Percentiles rank a stretch among this genome's conserved stretches.
Conservation (phyloP, 2,797 vertebrate species). For the Tapirus indicus region DNA sequence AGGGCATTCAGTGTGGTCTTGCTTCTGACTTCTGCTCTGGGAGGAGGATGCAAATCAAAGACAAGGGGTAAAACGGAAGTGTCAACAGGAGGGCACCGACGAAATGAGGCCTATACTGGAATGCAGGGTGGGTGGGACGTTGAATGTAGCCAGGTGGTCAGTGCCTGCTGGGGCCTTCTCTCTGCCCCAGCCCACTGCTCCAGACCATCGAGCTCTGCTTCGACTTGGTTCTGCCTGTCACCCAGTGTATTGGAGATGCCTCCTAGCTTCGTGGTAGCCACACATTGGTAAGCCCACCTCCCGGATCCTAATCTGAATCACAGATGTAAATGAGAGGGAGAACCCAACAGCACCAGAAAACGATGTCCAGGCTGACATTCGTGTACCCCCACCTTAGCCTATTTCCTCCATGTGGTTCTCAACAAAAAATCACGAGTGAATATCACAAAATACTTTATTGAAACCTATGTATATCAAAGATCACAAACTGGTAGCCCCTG, state of each 20-base stretch:
- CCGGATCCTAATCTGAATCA: neutral
- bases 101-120: neutral
- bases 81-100: neutral
- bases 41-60: neutral
- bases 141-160: rapidly evolving
- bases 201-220: neutral
- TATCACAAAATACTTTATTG: neutral
- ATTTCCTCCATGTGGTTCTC: neutral
- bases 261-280: neutral
- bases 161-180: neutral
- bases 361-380: rapidly evolving
- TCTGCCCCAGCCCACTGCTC: neutral
- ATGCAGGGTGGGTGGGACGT: neutral
- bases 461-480: neutral
- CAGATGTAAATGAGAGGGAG: neutral
- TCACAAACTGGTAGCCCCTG: neutral
- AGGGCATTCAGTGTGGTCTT: neutral
- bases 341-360: neutral
- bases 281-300: neutral
- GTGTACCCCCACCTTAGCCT: too few relatives aligned
- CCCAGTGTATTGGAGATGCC: neutral
- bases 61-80: neutral
- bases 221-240: neutral
- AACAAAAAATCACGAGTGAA: neutral
- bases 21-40: neutral